Base-by-base conservation (phyloP, 2,797 vertebrate genomes). In the Ptychobarbus kaznakovi region DNA sequence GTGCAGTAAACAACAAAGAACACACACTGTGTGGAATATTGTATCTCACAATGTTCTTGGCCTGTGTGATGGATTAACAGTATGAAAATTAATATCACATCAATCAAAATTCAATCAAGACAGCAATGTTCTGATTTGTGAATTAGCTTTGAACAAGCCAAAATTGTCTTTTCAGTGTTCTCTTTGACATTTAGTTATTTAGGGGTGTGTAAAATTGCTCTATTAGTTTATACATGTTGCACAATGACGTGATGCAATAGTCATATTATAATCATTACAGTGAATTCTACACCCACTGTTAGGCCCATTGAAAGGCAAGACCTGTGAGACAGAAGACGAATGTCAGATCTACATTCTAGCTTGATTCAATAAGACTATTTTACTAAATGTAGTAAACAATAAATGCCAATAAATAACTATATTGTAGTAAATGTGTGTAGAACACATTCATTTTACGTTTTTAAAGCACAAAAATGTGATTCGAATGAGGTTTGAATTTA, bases 201-300 rank as follows among this genome's bases (percentile, higher is more conserved):
- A 65, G 65, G 65, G 11, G 65, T 69, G 46, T 53, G 8, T 22
- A 16, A 49, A 53, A 69, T 81, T 25, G 12, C 79, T 81, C 44
- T 53, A 25, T 81, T 51, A 18, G 20, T 81, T 69, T 25, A 81
- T 69, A 20, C 32, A 69, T 40, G 22, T 70, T 81, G 32, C 4
- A n/a, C 63, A 68, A 51, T 69, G 20, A 51, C 9, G 32, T 69
- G 46, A 53, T 15, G 44, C 15, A 69, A 38, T 53, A 53, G 12
- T 81, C 7, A 81, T 81, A 81, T 32, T 15, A 25, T 51, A 9
- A 40, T 18, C 12, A 51, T 51, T 80, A 51, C 11, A 51, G 25
- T 51, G n/a, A 74, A 74, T 15, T 49, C 70, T 73, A 73, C 44
- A 74, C n/a, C 70, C 70, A 74, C 25, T 46, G 22, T 25, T 28